Evolutionary conservation across 1,140 invertebrate genomes (phyloP).

Genomic region (Popillia japonica): DNA sequence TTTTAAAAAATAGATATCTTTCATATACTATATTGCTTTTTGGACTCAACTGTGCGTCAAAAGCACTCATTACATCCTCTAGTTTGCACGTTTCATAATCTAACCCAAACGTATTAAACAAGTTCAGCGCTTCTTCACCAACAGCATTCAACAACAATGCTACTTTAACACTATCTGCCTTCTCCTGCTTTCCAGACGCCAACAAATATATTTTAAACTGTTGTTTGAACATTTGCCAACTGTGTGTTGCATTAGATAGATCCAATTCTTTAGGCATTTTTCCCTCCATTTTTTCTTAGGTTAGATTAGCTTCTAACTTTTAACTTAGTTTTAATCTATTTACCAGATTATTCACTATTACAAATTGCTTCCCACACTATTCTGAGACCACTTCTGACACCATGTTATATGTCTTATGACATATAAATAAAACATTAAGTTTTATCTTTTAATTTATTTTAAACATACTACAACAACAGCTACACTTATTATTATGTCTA

Average conservation of each 20-base stretch:
- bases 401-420: background rate
- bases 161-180: background rate
- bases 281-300: background rate
- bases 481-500: background rate
- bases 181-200: conserved; percentile 1
- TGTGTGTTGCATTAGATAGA: background rate
- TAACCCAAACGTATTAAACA: conserved; percentile 30
- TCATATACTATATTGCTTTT: background rate
- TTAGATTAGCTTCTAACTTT: no score
- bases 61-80: background rate
- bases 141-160: conserved; percentile 25
- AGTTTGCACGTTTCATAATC: background rate
- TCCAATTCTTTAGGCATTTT: background rate
- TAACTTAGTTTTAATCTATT: no score
- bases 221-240: background rate
- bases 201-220: conserved; percentile 6
- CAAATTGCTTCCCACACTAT: no score
- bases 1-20: conserved; percentile 10
- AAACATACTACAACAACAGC: background rate
- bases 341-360: no score
- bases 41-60: background rate
- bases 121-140: conserved; percentile 10
- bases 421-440: background rate
- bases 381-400: no score
- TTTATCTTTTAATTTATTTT: background rate